Base-by-base conservation (phyloP, 2,113 vertebrate genomes). In the Tetrao urogallus region DNA sequence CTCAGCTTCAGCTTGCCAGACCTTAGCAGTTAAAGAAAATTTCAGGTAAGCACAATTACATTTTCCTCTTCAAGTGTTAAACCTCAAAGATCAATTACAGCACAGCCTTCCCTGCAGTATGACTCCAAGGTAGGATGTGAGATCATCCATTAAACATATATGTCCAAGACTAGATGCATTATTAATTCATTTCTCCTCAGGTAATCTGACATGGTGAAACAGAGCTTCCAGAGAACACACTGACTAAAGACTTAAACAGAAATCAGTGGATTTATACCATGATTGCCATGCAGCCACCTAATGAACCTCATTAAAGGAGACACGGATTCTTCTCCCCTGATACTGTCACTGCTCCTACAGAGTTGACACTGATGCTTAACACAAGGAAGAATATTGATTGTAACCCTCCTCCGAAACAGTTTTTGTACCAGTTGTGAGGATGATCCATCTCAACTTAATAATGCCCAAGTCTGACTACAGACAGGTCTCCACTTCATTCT, bases 181-280 rank as follows among this genome's bases (percentile, higher is more conserved):
- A 96, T 95, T 96, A 94, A 97, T 96, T 93, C 69, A 76, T 94
- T 88, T 94, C 83, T 89, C 93, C 93, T 81, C 74, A 88, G 82
- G 92, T 93, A 93, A 89, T 93, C 89, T 24, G 82, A 89, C 82
- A 93, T 67, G 67, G 91, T 93, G 93, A 96, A 93, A 94, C 95
- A 95, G 52, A 93, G 95, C 82, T 95, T 94, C 90, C 86, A 90
- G 81, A 90, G 81, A 93, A 85, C 86, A 76, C 14, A 94, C 81
- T 36, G 73, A 87, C 86, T 92, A 88, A 96, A 94, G 94, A 94
- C 91, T 96, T 94, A 75, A 92, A 83, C 57, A 91, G 94, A 78
- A 96, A 92, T 88, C 87, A 89, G 91, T 94, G 94, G 87, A 92
- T 94, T 92, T 94, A 88, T 89, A 43, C 86, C 82, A 93, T 69